Evolutionary conservation across 1,140 invertebrate species (phyloP), one percentile per base, ranked within the genome.

Genomic region (Pteromalus puparum): DNA sequence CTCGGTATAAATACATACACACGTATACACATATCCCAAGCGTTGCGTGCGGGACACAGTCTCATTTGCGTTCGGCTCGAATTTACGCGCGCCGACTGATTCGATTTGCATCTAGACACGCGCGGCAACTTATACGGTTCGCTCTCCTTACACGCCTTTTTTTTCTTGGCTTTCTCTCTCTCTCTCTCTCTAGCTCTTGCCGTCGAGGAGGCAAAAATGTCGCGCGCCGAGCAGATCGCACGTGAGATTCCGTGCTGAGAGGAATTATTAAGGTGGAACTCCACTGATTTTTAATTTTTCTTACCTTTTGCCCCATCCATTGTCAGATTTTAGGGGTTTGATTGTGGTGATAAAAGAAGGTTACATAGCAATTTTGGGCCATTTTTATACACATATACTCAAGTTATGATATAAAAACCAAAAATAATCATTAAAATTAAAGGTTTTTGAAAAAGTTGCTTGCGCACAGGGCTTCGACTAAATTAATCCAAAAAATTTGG

Each of bases 31-130:
- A 42, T 73, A 38, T 21, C 34, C 9, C 6, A n/a, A 18, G 30
- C 72, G 21, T 74, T 74, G 30, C 30, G 72, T 74, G 72, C 72
- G 30, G 7, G 18, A 18, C 21, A 73, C 0, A 73, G 72, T 73
- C 26, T 73, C 72, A 73, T 73, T 73, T 46, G 65, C n/a, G 12
- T 72, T 81, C n/a, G 15, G 65, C 61, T 80, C 77, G 77, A 42
- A 80, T 81, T 81, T 81, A 81, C 67, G 67, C 28, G 42, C 53
- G 53, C 46, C 67, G 67, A 68, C 24, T 81, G 67, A 81, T 81
- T 81, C 78, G 65, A 81, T 81, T 81, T 72, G n/a, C 34, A 81
- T 81, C 78, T 72, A 81, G 30, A 53, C 70, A 46, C n/a, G 13
- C 53, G n/a, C 24, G 30, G n/a, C 13, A 21, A 15, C 24, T 13